Percentiles rank a stretch among this genome's conserved stretches.
Conservation (phyloP, 2,113 vertebrate species). For the Rhabdornis inornatus region DNA sequence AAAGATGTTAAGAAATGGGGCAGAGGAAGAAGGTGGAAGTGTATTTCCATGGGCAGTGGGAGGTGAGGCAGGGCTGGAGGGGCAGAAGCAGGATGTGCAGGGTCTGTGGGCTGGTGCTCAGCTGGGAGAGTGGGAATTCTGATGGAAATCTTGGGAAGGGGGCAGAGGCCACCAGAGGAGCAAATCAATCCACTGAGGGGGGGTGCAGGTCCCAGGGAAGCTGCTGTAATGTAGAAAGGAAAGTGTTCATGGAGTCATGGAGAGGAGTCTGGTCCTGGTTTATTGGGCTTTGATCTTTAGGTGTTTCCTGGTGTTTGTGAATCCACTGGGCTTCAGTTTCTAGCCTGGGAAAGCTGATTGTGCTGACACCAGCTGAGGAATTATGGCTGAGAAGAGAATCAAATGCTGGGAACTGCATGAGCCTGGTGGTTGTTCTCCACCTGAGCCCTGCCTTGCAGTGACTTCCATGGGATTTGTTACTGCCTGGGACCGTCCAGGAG, state of each 20-base stretch:
- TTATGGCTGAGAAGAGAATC: not conserved
- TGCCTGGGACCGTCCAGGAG: not conserved
- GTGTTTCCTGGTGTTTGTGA: not conserved
- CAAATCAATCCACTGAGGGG: not conserved
- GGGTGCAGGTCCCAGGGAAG: not conserved
- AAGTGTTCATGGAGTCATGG: not conserved
- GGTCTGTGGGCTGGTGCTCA: not conserved
- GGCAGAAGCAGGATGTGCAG: not conserved
- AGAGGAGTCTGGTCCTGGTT: not conserved
- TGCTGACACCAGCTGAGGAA: not conserved
- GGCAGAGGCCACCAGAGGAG: not conserved
- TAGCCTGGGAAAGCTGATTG: not conserved
- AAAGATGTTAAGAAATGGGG: not conserved
- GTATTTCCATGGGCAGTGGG: not conserved
- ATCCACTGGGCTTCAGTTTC: not conserved
- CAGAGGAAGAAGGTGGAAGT: too few relatives aligned
- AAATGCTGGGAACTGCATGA: not conserved
- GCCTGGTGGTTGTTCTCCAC: not conserved
- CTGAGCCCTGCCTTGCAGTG: not conserved
- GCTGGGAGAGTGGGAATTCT: not conserved
- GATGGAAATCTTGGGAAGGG: not conserved
- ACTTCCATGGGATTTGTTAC: not conserved
- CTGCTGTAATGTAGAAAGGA: not conserved
- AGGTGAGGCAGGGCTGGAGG: not conserved
- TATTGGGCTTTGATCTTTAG: not conserved